These are phyloP conservation scores for Diceros bicornis DNA, from an alignment of 2,797 vertebrate genomes.

Conservation along the genomic window DNA sequence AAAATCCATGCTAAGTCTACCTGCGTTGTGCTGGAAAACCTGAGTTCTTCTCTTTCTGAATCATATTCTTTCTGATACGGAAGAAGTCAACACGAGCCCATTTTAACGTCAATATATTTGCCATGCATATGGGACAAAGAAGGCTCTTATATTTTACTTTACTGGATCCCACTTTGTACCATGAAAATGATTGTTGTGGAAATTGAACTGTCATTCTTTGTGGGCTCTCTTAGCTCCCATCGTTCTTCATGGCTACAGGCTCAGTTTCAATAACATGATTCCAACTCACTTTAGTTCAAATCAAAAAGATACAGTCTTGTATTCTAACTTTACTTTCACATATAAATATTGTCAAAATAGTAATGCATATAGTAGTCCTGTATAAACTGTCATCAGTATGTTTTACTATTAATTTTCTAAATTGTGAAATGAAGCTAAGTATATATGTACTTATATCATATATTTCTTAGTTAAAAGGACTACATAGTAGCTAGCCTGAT, in stretches of 20 bases:
- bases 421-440: not conserved
- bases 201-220: not conserved
- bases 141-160: not conserved
- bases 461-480: not conserved
- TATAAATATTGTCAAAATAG: not conserved
- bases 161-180: not conserved
- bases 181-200: not conserved
- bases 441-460: not conserved
- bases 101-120: not conserved
- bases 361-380: not conserved
- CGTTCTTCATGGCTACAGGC: not conserved
- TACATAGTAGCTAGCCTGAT: not conserved
- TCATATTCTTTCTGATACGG: not conserved
- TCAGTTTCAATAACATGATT: not conserved
- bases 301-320: not conserved
- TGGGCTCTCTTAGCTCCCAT: not conserved
- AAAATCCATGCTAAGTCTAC: not conserved
- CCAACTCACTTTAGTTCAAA: not conserved
- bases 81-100: not conserved
- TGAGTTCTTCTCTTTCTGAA: not conserved
- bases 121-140: not conserved
- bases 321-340: not conserved
- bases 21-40: not conserved
- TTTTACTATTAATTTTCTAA: not conserved
- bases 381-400: not conserved